Evolutionary conservation across 2,797 vertebrate genomes (phyloP).

Genomic region (Parauchenoglanis ngamensis): DNA sequence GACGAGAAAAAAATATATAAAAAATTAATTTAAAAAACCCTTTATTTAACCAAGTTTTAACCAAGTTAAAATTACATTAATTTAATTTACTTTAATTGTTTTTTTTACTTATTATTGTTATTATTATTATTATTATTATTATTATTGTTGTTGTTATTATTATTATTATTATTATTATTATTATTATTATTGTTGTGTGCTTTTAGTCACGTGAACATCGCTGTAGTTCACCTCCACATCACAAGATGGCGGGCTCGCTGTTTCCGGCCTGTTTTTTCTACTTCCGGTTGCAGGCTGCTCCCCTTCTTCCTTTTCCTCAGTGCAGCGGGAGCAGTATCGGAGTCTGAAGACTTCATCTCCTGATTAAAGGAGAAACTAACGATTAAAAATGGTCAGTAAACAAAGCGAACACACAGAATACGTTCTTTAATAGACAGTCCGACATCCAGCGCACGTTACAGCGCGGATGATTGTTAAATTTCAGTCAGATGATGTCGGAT

Average conservation of each 20-base stretch:
- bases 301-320: constrained; percentile 78
- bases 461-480: background rate
- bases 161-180: background rate
- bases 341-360: constrained; percentile 83
- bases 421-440: background rate
- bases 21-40: too few species aligned
- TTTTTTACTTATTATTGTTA: background rate
- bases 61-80: too few species aligned
- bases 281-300: constrained; percentile 11
- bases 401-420: constrained; percentile 68
- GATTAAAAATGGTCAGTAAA: constrained; percentile 91
- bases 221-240: constrained; percentile 31
- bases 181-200: background rate
- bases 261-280: background rate
- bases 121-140: background rate
- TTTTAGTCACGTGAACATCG: background rate
- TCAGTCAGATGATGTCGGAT: constrained; percentile 12
- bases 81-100: too few species aligned
- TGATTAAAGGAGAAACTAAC: constrained; percentile 77
- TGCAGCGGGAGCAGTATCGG: constrained; percentile 77
- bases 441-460: constrained; percentile 7
- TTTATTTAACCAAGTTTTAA: too few species aligned
- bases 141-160: background rate
- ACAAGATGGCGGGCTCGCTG: constrained; percentile 2
- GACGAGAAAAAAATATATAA: too few species aligned